These are phyloP conservation scores for Lithophane socia DNA, from an alignment of 2,888 invertebrate genomes.

Conservation along the genomic window DNA sequence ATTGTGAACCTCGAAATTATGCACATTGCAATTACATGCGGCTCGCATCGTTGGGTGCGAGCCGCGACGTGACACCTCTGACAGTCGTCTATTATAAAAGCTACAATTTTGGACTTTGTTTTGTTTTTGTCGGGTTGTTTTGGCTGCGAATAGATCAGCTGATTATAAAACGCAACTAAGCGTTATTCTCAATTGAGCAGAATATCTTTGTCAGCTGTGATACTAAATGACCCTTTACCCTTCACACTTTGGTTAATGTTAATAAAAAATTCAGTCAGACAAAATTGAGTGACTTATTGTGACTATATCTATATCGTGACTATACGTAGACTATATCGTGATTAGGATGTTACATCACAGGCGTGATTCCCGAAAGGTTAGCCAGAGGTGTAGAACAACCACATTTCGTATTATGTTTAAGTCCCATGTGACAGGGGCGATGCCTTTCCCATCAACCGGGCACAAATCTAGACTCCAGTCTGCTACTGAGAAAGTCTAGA, in stretches of 20 bases:
- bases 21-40: slow-evolving; percentile 46
- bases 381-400: no score
- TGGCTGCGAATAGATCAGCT: slow-evolving; percentile 6
- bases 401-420: no score
- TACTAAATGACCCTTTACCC: not conserved
- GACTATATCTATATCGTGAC: no score
- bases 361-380: no score
- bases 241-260: not conserved
- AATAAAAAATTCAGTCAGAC: not conserved
- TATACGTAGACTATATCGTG: no score
- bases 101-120: slow-evolving; percentile 36
- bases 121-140: slow-evolving; percentile 18
- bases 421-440: no score
- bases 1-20: slow-evolving; percentile 41
- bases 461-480: no score
- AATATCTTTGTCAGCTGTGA: not conserved
- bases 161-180: not conserved
- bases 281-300: not conserved
- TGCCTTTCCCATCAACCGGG: no score
- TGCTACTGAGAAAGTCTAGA: no score
- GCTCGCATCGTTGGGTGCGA: not conserved
- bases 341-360: no score
- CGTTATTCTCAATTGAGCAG: not conserved
- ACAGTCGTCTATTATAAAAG: slow-evolving; percentile 50
- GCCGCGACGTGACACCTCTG: slow-evolving; percentile 30